Conservation (phyloP, 35 echinoderm and acorn worm species). For the Ptychodera flava region DNA sequence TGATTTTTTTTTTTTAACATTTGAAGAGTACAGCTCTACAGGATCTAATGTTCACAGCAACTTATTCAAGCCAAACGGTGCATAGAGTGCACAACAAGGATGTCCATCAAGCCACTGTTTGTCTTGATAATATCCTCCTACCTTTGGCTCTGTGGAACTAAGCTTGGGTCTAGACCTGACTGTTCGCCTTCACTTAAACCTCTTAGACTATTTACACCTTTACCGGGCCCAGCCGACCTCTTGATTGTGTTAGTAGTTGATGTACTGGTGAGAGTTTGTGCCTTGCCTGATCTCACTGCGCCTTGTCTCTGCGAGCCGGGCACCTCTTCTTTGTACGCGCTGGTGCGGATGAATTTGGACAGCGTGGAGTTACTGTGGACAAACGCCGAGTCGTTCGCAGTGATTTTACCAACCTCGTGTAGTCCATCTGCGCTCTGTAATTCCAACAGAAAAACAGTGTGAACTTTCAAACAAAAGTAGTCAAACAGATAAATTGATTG, state of each 20-base stretch:
- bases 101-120: not conserved
- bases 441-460: too few species aligned
- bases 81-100: too few species aligned
- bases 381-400: not conserved
- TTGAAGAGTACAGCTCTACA: too few species aligned
- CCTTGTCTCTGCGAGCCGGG: not conserved
- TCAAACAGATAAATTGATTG: too few species aligned
- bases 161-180: not conserved
- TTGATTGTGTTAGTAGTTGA: not conserved
- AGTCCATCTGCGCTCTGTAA: not conserved
- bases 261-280: not conserved
- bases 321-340: not conserved
- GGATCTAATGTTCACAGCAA: too few species aligned
- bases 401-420: not conserved
- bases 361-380: not conserved
- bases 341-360: not conserved
- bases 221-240: not conserved
- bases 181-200: not conserved
- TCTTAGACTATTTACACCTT: conserved; percentile 1
- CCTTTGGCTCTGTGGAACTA: not conserved
- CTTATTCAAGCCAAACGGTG: too few species aligned
- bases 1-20: too few species aligned
- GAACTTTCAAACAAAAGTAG: too few species aligned
- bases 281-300: not conserved
- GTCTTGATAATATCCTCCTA: not conserved